These are phyloP conservation scores for Chiroxiphia lanceolata DNA, from an alignment of 2,797 vertebrate species.

Conservation along the genomic window DNA sequence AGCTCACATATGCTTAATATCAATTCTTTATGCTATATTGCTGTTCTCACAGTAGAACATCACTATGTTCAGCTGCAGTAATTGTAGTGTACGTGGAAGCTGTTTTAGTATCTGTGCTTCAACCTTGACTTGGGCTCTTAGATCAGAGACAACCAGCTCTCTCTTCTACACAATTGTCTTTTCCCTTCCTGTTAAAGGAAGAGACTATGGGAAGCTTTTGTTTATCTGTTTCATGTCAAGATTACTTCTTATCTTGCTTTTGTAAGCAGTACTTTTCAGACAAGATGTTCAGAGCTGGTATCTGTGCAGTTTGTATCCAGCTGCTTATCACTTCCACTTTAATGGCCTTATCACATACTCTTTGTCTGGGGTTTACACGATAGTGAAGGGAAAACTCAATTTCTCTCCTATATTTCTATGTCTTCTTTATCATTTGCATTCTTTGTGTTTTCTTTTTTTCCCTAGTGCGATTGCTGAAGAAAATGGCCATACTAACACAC, in stretches of 20 bases:
- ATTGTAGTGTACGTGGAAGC: not conserved
- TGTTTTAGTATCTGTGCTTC: not conserved
- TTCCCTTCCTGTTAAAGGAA: not conserved
- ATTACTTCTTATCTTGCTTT: conserved; percentile 45
- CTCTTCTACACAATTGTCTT: not conserved
- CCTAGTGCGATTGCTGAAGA: conserved; percentile 81
- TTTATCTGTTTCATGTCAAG: conserved; percentile 30
- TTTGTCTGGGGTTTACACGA: not conserved
- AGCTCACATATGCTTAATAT: not conserved
- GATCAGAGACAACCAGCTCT: not conserved
- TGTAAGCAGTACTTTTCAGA: conserved; percentile 14
- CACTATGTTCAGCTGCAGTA: not conserved
- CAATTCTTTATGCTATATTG: not conserved
- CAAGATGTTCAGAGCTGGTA: not conserved
- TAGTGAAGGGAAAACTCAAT: not conserved
- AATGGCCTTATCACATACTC: not conserved
- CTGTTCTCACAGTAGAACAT: not conserved
- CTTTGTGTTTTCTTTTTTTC: conserved; percentile 21
- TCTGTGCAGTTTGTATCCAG: conserved; percentile 45
- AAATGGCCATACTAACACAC: conserved; percentile 74
- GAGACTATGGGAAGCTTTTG: not conserved
- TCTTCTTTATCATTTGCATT: not conserved
- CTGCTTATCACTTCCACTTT: conserved; percentile 32
- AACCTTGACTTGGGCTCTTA: not conserved
- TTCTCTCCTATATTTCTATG: not conserved